Conservation (phyloP, 2,113 vertebrate genomes). For the Micromys minutus region DNA sequence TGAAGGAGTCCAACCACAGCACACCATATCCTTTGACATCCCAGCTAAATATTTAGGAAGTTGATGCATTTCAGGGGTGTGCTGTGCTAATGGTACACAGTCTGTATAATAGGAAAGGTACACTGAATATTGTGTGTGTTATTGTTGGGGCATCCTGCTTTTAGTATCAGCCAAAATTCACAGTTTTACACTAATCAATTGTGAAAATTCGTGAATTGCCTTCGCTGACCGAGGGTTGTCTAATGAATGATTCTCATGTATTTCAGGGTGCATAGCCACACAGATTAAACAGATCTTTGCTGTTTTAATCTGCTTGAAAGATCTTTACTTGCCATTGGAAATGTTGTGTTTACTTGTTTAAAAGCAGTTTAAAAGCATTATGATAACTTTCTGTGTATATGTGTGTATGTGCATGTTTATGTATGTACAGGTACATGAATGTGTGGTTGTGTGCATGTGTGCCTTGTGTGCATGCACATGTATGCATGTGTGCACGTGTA, state of each 20-base stretch:
- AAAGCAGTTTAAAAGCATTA: slow-evolving; percentile 19
- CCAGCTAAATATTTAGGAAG: background rate
- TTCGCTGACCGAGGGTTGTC: background rate
- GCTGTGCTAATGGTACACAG: background rate
- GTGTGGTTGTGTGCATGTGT: too few species aligned
- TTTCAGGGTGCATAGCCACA: background rate
- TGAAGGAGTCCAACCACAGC: background rate
- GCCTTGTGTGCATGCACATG: too few species aligned
- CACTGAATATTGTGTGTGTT: background rate
- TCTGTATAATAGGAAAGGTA: background rate
- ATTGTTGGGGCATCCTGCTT: background rate
- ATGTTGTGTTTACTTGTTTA: background rate
- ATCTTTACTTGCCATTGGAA: background rate
- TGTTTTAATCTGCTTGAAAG: background rate
- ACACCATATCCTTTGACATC: background rate
- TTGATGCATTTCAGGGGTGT: background rate
- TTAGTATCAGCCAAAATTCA: background rate
- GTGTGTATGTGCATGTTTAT: background rate
- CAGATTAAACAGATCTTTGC: background rate
- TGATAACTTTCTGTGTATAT: background rate
- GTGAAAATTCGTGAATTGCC: background rate
- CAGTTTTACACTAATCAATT: background rate
- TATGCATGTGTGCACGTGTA: background rate
- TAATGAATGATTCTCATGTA: background rate
- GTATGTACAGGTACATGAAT: background rate